Percentiles rank a stretch among this genome's conserved stretches.
phyloP scores from a whole-genome alignment of 2,888 invertebrate genomes.

The Synergus gifuensis region DNA sequence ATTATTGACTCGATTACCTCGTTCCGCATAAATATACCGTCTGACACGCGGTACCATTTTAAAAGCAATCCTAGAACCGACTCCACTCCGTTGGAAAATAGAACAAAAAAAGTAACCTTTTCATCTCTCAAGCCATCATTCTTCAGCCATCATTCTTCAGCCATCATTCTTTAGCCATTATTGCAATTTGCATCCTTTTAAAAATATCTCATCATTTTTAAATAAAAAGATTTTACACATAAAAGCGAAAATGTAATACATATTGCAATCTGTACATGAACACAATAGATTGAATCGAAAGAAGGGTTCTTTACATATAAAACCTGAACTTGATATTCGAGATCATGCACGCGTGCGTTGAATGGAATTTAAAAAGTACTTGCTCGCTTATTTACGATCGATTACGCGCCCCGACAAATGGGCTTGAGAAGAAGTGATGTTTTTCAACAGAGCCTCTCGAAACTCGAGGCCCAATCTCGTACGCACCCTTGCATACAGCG shows the following conservation, averaged over 20 bases:
- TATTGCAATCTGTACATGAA: background rate
- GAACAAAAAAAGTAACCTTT: background rate
- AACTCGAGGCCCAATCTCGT: conserved; percentile 34
- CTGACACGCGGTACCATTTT: background rate
- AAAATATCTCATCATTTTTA: background rate
- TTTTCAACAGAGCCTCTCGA: conserved; percentile 29
- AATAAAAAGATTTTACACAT: background rate
- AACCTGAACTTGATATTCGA: conserved; percentile 53
- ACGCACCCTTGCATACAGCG: conserved; percentile 65
- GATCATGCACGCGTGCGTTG: conserved; percentile 52
- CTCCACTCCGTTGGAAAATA: background rate
- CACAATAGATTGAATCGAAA: background rate
- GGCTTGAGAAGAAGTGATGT: conserved; percentile 32
- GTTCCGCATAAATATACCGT: background rate
- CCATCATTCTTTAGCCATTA: no score
- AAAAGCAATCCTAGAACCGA: background rate
- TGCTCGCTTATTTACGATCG: conserved; percentile 41
- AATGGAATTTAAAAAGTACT: conserved; percentile 41
- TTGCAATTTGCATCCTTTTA: background rate
- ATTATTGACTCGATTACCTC: background rate
- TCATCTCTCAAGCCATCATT: background rate
- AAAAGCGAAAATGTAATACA: background rate
- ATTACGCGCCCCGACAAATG: conserved; percentile 51
- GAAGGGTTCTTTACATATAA: background rate
- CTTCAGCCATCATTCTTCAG: no score